Base-by-base conservation (phyloP, 2,797 vertebrate species). In the Halcyon leucocephala region DNA sequence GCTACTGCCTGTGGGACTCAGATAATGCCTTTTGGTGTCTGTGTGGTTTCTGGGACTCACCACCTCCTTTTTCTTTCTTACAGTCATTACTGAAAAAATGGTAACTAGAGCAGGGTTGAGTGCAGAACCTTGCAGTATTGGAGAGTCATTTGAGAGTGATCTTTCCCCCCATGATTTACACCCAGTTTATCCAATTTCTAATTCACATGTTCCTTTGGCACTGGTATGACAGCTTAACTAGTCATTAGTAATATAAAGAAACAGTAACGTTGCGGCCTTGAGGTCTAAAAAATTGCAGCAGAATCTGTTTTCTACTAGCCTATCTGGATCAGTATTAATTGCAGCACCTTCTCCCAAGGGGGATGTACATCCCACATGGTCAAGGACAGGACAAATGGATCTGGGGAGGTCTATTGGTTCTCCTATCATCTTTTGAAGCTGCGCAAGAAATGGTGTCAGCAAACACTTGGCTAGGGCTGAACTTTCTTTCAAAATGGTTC, bases 201-300 rank as follows among this genome's bases (percentile, higher is more conserved):
- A 29, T 28, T 71, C 9, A 39, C 35, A 3, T 16, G 26, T 33
- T 82, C 55, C 46, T 39, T 61, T n/a, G 86, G 25, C 33, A 26
- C 13, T 39, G 39, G 3, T 57, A 22, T 18, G 64, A 42, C 13
- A n/a, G 29, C 12, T 74, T 39, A 77, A 61, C 14, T 11, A 39
- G 12, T 28, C 2, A 0, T 22, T 12, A 51, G 57, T 42, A 35
- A 39, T 21, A n/a, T 8, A 51, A 31, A 44, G 17, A 4, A 48
- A 31, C 12, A 14, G 13, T 13, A 20, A 20, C 18, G 35, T 78
- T 46, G 24, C 13, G 51, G 52, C 28, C 49, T 33, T n/a, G 19
- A n/a, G 44, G 9, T 76, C 52, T 39, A 15, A 86, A 90, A 39
- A 41, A 4, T 17, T 12, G 35, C 37, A 60, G 37, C 19, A 65